These are phyloP conservation scores for Platichthys flesus DNA, from an alignment of 2,113 vertebrate species.

Conservation along the genomic window DNA sequence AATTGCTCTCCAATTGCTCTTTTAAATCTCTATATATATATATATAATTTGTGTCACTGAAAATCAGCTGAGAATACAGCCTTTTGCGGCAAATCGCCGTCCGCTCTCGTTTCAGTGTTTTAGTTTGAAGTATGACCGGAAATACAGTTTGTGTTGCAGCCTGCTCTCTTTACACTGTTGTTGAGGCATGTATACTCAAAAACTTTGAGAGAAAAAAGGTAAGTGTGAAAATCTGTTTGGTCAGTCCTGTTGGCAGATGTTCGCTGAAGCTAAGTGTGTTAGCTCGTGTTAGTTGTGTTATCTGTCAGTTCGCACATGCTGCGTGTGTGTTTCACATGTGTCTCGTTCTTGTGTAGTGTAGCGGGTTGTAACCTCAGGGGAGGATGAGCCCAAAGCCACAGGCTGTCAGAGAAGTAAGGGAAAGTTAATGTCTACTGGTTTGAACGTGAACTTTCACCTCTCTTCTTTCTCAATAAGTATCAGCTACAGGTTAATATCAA, in stretches of 20 bases:
- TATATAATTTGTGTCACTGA: too few relatives aligned
- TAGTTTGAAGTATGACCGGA: constrained; percentile 45
- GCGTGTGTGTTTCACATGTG: not conserved
- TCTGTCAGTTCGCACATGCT: not conserved
- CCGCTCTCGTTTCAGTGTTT: not conserved
- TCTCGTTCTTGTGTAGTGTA: constrained; percentile 13
- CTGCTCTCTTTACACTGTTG: not conserved
- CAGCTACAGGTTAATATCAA: not conserved
- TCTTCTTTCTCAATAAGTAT: not conserved
- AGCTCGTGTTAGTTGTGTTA: not conserved
- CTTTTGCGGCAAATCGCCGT: too few relatives aligned
- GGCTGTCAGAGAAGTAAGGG: not conserved
- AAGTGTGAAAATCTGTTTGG: constrained; percentile 1
- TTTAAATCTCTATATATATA: too few relatives aligned
- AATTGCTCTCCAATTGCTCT: too few relatives aligned
- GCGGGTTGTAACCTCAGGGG: not conserved
- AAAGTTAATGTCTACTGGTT: not conserved
- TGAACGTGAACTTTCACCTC: not conserved
- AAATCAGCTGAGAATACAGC: too few relatives aligned
- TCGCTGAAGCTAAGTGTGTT: not conserved
- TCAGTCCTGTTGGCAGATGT: not conserved
- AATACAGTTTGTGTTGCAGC: not conserved
- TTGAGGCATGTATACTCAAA: constrained; percentile 29
- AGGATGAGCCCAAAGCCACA: not conserved
- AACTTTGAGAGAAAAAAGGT: constrained; percentile 43